phyloP scores from a whole-genome alignment of 2,888 invertebrate species.

The Mythimna lalbum region DNA sequence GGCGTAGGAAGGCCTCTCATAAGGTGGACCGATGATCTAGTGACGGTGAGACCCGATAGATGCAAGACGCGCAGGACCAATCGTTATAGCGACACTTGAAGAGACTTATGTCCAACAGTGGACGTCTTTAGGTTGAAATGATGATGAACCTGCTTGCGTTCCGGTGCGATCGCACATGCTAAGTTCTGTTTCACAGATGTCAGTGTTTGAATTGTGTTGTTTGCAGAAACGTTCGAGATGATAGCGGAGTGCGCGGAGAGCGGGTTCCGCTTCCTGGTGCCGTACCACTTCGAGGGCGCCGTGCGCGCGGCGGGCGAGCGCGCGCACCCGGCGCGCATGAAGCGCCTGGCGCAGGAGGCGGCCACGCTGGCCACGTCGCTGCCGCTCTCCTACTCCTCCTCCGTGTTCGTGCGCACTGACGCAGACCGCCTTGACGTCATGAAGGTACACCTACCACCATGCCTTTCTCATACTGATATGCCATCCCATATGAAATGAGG shows the following conservation, averaged over 20 bases:
- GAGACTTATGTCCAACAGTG: too few relatives aligned
- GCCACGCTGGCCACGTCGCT: constrained; percentile 97
- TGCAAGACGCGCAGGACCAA: too few relatives aligned
- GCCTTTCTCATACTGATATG: too few relatives aligned
- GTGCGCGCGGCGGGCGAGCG: constrained; percentile 96
- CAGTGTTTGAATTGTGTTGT: neutral
- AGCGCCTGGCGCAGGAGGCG: constrained; percentile 98
- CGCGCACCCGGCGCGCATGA: constrained; percentile 96
- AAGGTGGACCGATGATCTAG: too few relatives aligned
- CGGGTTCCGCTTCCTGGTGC: constrained; percentile 95
- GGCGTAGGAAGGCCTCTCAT: too few relatives aligned
- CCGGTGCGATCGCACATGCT: too few relatives aligned
- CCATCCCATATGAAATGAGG: too few relatives aligned
- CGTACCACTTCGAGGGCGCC: constrained; percentile 97
- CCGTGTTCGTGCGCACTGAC: constrained; percentile 98
- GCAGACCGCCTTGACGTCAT: constrained; percentile 98
- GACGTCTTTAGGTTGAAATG: too few relatives aligned
- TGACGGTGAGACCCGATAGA: too few relatives aligned
- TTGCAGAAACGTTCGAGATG: constrained; percentile 97
- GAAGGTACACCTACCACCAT: constrained; percentile 91
- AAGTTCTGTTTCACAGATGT: neutral
- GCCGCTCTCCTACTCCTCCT: constrained; percentile 97
- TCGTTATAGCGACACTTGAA: too few relatives aligned
- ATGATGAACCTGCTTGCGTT: too few relatives aligned
- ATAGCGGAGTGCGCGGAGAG: constrained; percentile 94